Percentiles rank a stretch among this genome's conserved stretches.
These are phyloP conservation scores for Caenorhabditis tropicalis DNA, from an alignment of 1,140 invertebrate species.

Conservation along the genomic window DNA sequence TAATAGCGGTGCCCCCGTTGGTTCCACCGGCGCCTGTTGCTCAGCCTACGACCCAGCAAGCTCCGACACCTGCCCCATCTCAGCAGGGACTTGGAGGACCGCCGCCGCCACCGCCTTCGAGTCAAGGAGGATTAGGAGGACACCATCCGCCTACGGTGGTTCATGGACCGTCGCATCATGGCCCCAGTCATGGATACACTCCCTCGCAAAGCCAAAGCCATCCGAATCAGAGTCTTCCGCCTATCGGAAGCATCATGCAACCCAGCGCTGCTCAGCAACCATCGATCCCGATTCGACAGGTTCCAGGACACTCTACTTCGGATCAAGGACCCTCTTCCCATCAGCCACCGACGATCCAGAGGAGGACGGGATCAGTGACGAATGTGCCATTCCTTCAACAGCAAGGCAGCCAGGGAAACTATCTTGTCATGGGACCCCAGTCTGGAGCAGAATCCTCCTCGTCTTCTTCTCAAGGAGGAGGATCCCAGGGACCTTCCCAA, in stretches of 20 bases:
- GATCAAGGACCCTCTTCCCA: neutral
- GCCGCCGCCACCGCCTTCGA: no score
- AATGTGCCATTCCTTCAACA: conserved; percentile 1
- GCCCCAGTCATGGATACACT: no score
- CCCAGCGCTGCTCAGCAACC: neutral
- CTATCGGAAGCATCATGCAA: neutral
- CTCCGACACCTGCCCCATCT: no score
- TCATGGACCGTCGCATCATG: no score
- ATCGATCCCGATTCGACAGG: neutral
- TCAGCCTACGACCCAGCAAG: neutral
- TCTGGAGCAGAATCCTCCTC: no score
- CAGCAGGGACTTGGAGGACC: no score
- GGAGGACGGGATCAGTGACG: neutral
- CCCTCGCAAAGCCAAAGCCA: neutral
- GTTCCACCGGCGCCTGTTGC: no score
- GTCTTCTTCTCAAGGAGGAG: no score
- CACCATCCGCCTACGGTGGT: neutral
- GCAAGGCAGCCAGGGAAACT: neutral
- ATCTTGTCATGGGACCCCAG: no score
- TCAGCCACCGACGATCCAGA: neutral
- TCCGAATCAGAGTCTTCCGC: neutral
- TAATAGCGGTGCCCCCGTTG: neutral
- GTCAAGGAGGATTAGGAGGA: neutral
- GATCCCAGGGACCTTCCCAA: neutral
- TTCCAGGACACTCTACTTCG: neutral